Conservation (phyloP, 64 coral and sea anemone genomes). For the Montipora sp. region DNA sequence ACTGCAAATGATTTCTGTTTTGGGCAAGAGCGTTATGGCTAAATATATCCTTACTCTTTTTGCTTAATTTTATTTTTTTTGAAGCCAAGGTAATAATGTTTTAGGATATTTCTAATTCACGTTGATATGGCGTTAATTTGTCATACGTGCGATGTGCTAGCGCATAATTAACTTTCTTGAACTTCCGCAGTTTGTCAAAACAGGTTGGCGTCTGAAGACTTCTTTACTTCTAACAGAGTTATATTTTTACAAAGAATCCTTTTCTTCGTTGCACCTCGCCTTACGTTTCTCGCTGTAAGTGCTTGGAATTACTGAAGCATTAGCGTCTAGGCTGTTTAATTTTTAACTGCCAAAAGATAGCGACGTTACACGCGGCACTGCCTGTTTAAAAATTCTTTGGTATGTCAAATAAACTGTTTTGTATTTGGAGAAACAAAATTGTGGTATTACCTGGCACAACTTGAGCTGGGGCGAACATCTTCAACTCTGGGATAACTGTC, state of each 20-base stretch:
- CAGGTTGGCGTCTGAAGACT: not conserved
- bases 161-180: slow-evolving; percentile 2
- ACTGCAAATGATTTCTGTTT: too few species aligned
- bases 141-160: not conserved
- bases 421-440: not conserved
- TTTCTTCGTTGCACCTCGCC: not conserved
- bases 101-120: not conserved
- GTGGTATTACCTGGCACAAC: slow-evolving; percentile 57
- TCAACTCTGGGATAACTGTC: slow-evolving; percentile 62
- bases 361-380: not conserved
- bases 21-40: too few species aligned
- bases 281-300: not conserved
- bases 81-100: not conserved
- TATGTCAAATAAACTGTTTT: not conserved
- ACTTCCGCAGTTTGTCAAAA: slow-evolving; percentile 45
- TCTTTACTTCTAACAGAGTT: not conserved
- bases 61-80: not conserved
- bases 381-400: not conserved
- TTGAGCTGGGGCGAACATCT: slow-evolving; percentile 65
- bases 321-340: not conserved
- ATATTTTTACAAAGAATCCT: too few species aligned
- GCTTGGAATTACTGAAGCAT: not conserved
- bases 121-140: not conserved
- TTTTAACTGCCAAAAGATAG: not conserved
- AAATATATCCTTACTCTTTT: not conserved